Percentiles rank a stretch among this genome's conserved stretches.
These are phyloP conservation scores for Notospermus geniculatus DNA, from an alignment of 1,140 invertebrate species.

Conservation along the genomic window DNA sequence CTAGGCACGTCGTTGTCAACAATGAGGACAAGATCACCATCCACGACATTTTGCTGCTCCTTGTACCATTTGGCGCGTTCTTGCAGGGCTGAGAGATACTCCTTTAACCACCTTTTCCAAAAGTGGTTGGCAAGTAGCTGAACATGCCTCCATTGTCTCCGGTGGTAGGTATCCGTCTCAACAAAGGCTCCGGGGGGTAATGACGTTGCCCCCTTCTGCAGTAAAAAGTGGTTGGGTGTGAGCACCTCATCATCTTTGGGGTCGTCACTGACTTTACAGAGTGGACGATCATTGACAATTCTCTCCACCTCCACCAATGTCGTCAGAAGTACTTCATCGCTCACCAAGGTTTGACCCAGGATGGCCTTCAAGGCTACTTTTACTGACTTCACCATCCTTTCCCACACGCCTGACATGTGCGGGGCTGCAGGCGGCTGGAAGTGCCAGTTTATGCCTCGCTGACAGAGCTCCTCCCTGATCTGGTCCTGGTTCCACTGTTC, in stretches of 20 bases:
- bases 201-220: slow-evolving; percentile 12
- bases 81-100: slow-evolving; percentile 14
- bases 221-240: slow-evolving; percentile 19
- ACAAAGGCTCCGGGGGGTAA: too few species aligned
- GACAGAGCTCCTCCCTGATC: too few species aligned
- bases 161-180: slow-evolving; percentile 11
- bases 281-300: slow-evolving; percentile 14
- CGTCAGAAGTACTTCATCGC: slow-evolving; percentile 13
- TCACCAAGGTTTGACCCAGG: background rate
- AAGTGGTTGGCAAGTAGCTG: slow-evolving; percentile 20
- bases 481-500: slow-evolving; percentile 5
- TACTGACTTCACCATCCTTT: slow-evolving; percentile 23
- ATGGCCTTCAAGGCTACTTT: slow-evolving; percentile 11
- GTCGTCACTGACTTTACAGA: slow-evolving; percentile 11
- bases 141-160: slow-evolving; percentile 17
- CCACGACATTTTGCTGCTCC: slow-evolving; percentile 7
- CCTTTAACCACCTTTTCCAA: slow-evolving; percentile 21
- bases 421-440: slow-evolving; percentile 11
- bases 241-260: slow-evolving; percentile 15
- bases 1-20: slow-evolving; percentile 11
- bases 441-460: slow-evolving; percentile 7
- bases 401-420: slow-evolving; percentile 16
- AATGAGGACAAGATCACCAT: slow-evolving; percentile 24
- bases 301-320: slow-evolving; percentile 14
- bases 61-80: background rate